Conservation (phyloP, 2,113 vertebrate species). For the Ailurus styani region DNA sequence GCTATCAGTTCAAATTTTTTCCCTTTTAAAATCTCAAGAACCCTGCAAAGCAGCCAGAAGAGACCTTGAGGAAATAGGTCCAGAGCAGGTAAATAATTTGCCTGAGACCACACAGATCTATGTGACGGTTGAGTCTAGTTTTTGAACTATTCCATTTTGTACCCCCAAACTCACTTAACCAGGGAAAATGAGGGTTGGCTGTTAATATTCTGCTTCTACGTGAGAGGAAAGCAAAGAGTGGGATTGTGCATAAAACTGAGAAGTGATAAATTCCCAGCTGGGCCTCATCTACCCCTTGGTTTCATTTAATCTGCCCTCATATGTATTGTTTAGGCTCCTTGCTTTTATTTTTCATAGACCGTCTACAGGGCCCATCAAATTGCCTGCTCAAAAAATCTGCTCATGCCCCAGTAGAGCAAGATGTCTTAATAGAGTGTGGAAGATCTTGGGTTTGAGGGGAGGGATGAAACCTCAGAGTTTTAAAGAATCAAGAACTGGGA, state of each 20-base stretch:
- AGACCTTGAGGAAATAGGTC: not conserved
- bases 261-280: not conserved
- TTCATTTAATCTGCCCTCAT: not conserved
- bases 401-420: not conserved
- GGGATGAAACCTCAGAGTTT: not conserved
- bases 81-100: not conserved
- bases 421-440: fast-evolving
- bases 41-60: not conserved
- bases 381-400: not conserved
- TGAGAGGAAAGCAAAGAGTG: not conserved
- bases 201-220: not conserved
- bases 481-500: not conserved
- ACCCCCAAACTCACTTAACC: not conserved
- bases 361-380: not conserved
- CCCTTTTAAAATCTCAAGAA: not conserved
- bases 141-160: not conserved
- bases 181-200: not conserved
- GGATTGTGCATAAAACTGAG: not conserved
- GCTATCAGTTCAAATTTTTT: not conserved
- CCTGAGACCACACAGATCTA: not conserved
- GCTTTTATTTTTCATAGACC: not conserved
- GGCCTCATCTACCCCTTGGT: not conserved
- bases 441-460: not conserved
- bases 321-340: not conserved
- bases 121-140: not conserved